Evolutionary conservation across 2,797 vertebrate species (phyloP), one percentile per base, ranked within the genome.

Genomic region (Amblyopsis hoosieri): DNA sequence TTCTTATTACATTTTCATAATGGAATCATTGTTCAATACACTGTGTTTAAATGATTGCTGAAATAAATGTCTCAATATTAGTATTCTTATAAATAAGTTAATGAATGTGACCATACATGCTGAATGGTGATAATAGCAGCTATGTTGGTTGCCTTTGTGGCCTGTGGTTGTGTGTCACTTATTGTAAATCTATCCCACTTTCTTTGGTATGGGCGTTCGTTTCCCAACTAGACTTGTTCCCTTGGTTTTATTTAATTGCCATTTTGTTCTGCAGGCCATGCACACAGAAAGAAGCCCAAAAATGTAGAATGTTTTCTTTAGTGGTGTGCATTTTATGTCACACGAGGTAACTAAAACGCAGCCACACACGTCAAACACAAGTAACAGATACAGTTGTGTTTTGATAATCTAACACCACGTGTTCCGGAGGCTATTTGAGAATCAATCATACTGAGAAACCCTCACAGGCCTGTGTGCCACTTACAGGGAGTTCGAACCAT

Each of bases 141-240:
- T 55, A 3, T 14, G 1, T 12, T 54, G 1, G 12, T 59, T 62
- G 51, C 3, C 37, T 54, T 12, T 23, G 58, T 1, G 49, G 57
- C 55, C 57, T 51, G 72, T n/a, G 57, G 65, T 59, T 66, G 51
- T 29, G 52, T 33, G 1, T 45, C n/a, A 17, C 9, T 54, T 13
- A 13, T 19, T 69, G 45, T 48, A 51, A 14, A 12, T 29, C 4
- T 9, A 10, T 8, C 37, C 54, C 54, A 2, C 49, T 46, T 4
- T 9, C 42, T 49, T 50, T 56, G 23, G 45, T n/a, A 37, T 47
- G 17, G 19, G 57, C 7, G n/a, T 45, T 29, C 50, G 58, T 42
- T 3, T 57, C 14, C 29, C 1, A 0, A 1, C 0, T 0, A 1
- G 9, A 48, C 45, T 11, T 13, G 51, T 57, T 60, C 15, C 14